These are phyloP conservation scores for Trachelipus rathkii DNA, from an alignment of 1,140 invertebrate genomes.

Conservation along the genomic window DNA sequence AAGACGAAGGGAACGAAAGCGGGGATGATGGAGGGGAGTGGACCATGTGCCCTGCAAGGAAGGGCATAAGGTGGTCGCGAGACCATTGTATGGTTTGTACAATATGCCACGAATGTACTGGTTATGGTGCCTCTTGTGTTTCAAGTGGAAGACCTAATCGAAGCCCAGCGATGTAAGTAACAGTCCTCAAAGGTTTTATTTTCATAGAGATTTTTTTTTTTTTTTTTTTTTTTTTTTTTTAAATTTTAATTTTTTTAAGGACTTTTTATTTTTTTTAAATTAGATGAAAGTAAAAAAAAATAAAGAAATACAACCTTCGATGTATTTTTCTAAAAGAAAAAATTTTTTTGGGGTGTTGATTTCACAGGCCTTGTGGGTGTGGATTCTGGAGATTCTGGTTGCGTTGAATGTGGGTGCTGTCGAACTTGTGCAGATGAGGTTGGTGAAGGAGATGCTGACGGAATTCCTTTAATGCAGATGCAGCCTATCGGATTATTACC, in stretches of 20 bases:
- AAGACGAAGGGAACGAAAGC: slow-evolving; percentile 53
- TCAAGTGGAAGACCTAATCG: slow-evolving; percentile 63
- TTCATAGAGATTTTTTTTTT: too few relatives aligned
- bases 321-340: too few relatives aligned
- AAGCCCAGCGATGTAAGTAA: slow-evolving; percentile 29
- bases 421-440: slow-evolving; percentile 73
- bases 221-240: too few relatives aligned
- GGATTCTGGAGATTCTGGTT: slow-evolving; percentile 91
- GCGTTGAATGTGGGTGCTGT: slow-evolving; percentile 86
- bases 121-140: slow-evolving; percentile 80
- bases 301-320: too few relatives aligned
- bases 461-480: slow-evolving; percentile 40
- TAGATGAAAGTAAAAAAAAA: too few relatives aligned
- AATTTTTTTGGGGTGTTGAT: too few relatives aligned
- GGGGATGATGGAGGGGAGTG: slow-evolving; percentile 56
- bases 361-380: slow-evolving; percentile 80
- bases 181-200: not conserved
- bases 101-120: slow-evolving; percentile 88
- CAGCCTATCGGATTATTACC: slow-evolving; percentile 32
- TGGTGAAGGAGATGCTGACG: slow-evolving; percentile 54
- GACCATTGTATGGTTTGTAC: slow-evolving; percentile 85
- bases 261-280: too few relatives aligned
- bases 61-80: slow-evolving; percentile 71
- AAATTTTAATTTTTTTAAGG: too few relatives aligned
- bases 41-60: slow-evolving; percentile 54